Percentiles rank a stretch among this genome's conserved stretches.
These are phyloP conservation scores for Thomomys bottae DNA, from an alignment of 2,113 vertebrate genomes.

Conservation along the genomic window DNA sequence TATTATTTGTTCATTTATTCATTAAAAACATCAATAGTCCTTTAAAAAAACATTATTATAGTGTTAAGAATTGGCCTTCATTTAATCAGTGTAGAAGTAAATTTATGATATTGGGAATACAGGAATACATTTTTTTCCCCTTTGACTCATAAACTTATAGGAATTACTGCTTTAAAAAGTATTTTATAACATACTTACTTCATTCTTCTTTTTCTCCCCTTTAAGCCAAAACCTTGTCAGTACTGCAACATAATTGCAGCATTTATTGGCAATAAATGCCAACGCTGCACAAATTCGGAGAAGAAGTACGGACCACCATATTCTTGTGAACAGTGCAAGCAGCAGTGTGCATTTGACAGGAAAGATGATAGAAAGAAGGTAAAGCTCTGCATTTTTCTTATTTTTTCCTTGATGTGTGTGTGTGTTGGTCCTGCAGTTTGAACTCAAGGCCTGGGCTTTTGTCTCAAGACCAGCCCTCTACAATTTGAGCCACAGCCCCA, in stretches of 20 bases:
- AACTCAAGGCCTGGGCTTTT: too few species aligned
- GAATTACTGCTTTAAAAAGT: conserved; percentile 44
- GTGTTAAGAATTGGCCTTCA: not conserved
- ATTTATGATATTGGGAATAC: conserved; percentile 41
- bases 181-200: conserved; percentile 58
- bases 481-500: too few species aligned
- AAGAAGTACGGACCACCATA: conserved; percentile 88
- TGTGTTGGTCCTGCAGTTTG: too few species aligned
- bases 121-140: conserved; percentile 29
- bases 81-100: conserved; percentile 7
- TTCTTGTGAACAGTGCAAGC: conserved; percentile 89
- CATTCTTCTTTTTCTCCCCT: conserved; percentile 30
- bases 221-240: conserved; percentile 89
- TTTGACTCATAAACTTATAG: not conserved
- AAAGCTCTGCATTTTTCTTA: conserved; percentile 44
- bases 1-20: conserved; percentile 26
- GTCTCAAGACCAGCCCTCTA: too few species aligned
- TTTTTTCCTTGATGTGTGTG: not conserved
- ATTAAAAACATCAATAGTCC: conserved; percentile 15
- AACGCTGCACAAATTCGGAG: conserved; percentile 89
- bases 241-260: conserved; percentile 90
- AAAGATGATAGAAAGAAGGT: conserved; percentile 90
- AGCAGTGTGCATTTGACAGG: conserved; percentile 88
- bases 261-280: conserved; percentile 89
- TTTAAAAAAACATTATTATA: conserved; percentile 12